Evolutionary conservation across 2,888 invertebrate species (phyloP), one percentile per base, ranked within the genome.

Genomic region (Tipula unca): DNA sequence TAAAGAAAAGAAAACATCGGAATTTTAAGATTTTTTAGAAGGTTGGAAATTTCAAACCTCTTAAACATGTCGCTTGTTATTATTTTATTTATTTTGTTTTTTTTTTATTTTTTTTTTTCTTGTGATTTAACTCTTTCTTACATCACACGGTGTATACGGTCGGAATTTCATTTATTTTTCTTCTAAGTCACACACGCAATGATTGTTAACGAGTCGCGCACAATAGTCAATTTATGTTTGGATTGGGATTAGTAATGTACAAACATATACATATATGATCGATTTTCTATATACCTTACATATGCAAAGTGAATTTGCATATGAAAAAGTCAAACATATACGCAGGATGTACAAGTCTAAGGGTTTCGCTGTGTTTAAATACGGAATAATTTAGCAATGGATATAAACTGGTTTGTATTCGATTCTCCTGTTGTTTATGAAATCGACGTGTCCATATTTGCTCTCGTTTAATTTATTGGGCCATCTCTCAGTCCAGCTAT

Each of bases 11-110:
- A 83, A 83, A 83, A 32, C 83, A 83, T 83, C 17, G 83, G 83
- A 83, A 83, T 83, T 83, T 83, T 83, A 32, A 83, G 32, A 83
- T 83, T 83, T 69, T 83, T 83, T 83, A 83, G 83, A 83, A 83
- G 83, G 83, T 83, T 83, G 83, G 83, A 83, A 83, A 83, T 83
- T 83, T 83, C 83, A 83, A 83, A 83, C 83, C 83, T 83, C 35
- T 83, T 35, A 83, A 83, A 83, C 83, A 83, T 83, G 83, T 83
- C 83, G 29, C 83, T 83, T 69, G 69, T 69, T 69, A 69, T 69
- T 69, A 25, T 69, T 69, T 69, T 69, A 69, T 69, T 69, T 69
- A 25, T 69, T 48, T 69, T 69, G 25, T 25, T 69, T 69, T 69
- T 25, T 48, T 48, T 17, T 48, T 48, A n/a, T n/a, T 17, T 48